Evolutionary conservation across 2,113 vertebrate genomes (phyloP).

Genomic region (Eudyptes chrysolophus): DNA sequence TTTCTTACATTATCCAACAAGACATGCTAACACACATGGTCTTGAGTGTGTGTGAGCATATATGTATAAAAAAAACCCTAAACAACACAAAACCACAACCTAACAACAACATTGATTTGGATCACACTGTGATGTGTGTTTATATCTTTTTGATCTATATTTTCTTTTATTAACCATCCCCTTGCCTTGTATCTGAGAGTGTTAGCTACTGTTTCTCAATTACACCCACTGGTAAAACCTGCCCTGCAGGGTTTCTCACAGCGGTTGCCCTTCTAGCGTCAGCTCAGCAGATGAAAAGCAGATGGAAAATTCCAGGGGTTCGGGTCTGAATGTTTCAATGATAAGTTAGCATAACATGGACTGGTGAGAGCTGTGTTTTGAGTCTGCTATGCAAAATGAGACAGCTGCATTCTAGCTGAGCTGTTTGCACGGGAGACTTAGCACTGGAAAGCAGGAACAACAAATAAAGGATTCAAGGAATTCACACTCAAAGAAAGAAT

Average conservation of each 20-base stretch:
- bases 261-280: constrained; percentile 45
- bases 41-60: background rate
- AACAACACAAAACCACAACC: background rate
- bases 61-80: background rate
- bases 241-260: constrained; percentile 57
- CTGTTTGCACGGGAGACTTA: background rate
- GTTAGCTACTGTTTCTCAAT: constrained; percentile 67
- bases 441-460: background rate
- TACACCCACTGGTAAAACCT: constrained; percentile 65
- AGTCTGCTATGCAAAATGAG: constrained; percentile 55
- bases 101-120: constrained; percentile 3
- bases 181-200: constrained; percentile 39
- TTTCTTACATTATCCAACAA: background rate
- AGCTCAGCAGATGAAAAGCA: constrained; percentile 72
- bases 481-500: background rate
- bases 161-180: constrained; percentile 68
- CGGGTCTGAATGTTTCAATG: constrained; percentile 68
- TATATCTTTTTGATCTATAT: constrained; percentile 66
- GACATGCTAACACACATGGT: background rate
- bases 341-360: constrained; percentile 67
- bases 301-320: constrained; percentile 78
- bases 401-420: background rate
- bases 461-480: background rate
- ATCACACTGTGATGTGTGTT: constrained; percentile 49
- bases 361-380: constrained; percentile 66